Conservation (phyloP, 2,113 vertebrate species). For the Phodopus roborovskii region DNA sequence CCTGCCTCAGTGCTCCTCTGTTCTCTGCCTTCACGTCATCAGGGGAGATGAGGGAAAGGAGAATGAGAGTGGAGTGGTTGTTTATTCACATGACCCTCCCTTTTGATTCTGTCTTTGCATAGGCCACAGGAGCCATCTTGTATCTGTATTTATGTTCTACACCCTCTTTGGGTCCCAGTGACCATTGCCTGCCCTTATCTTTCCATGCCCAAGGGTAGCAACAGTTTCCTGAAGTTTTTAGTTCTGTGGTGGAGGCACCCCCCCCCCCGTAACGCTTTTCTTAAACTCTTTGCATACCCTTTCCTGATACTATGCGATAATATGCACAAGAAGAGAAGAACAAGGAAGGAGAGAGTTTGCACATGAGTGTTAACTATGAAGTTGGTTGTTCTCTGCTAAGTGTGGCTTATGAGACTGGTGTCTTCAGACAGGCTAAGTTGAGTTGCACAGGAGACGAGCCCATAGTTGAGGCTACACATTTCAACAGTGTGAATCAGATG, state of each 20-base stretch:
- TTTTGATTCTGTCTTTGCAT: neutral
- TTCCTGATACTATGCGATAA: neutral
- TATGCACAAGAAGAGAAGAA: neutral
- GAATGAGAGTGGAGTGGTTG: neutral
- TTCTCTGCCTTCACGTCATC: neutral
- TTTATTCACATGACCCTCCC: neutral
- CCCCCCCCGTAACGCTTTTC: neutral
- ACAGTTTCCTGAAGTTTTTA: neutral
- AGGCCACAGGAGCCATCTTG: neutral
- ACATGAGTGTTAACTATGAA: too few species aligned
- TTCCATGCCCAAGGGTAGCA: neutral
- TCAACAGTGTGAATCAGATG: neutral
- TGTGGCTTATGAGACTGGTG: neutral
- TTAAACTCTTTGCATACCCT: neutral
- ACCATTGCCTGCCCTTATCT: accelerated
- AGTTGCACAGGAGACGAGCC: accelerated
- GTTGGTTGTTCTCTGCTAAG: neutral
- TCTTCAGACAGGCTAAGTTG: neutral
- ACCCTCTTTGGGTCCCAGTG: neutral
- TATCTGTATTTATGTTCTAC: neutral
- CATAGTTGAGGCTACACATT: neutral
- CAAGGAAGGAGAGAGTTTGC: accelerated
- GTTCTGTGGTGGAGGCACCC: accelerated
- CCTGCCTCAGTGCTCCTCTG: neutral
- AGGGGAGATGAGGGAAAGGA: neutral